phyloP scores from a whole-genome alignment of 2,113 vertebrate species.

The Aspiorhynchus laticeps region DNA sequence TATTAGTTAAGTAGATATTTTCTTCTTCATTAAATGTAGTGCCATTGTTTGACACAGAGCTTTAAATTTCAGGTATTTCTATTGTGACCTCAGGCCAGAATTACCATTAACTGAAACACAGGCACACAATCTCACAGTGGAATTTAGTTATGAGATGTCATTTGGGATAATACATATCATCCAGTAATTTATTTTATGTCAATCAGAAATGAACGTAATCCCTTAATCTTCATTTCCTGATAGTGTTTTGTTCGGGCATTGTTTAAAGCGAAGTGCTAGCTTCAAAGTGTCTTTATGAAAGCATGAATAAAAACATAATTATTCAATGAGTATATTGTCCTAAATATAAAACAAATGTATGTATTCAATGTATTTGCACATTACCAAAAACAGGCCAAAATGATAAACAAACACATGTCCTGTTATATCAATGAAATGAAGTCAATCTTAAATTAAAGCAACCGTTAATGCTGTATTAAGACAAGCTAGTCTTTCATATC shows the following conservation, averaged over 20 bases:
- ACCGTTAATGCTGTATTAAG: not conserved
- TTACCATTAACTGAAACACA: constrained; percentile 34
- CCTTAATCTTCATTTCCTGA: not conserved
- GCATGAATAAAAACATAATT: constrained; percentile 45
- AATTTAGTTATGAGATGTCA: constrained; percentile 8
- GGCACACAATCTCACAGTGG: constrained; percentile 20
- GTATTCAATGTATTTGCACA: not conserved
- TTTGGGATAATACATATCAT: constrained; percentile 2
- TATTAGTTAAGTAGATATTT: not conserved
- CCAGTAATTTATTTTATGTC: constrained; percentile 15
- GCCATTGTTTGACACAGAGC: constrained; percentile 24
- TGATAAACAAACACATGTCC: not conserved
- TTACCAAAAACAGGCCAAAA: not conserved
- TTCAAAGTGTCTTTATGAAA: constrained; percentile 40
- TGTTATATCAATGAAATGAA: not conserved
- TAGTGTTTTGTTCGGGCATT: constrained; percentile 19
- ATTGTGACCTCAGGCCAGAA: constrained; percentile 68
- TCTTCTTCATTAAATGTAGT: not conserved
- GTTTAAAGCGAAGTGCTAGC: constrained; percentile 25
- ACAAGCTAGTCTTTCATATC: not conserved
- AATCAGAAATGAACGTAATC: not conserved
- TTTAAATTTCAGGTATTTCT: constrained; percentile 64
- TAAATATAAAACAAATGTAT: constrained; percentile 16
- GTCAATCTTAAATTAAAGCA: not conserved
- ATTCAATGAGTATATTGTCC: constrained; percentile 35